Evolutionary conservation across 2,797 vertebrate genomes (phyloP).

Genomic region (Acrossocheilus wenchowensis): DNA sequence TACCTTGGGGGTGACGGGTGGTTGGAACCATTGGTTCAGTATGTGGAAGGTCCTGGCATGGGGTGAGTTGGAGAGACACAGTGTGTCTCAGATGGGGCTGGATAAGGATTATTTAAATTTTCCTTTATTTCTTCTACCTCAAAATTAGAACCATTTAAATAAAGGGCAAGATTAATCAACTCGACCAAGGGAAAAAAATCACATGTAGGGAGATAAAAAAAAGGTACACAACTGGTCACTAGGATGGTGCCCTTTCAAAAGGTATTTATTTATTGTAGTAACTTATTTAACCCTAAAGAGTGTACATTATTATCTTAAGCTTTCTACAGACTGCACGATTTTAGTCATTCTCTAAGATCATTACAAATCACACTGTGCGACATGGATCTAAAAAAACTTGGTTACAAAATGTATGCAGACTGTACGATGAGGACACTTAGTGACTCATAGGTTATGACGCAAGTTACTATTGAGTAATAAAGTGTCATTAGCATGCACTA

Average conservation of each 20-base stretch:
- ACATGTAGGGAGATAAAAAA: neutral
- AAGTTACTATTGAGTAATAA: neutral
- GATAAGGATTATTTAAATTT: too few relatives aligned
- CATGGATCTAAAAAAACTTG: neutral
- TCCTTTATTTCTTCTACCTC: too few relatives aligned
- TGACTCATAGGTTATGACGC: neutral
- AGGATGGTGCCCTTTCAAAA: neutral
- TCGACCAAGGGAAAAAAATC: neutral
- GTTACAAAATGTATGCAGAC: neutral
- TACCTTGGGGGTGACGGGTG: neutral
- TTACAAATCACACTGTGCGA: neutral
- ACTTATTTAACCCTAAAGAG: neutral
- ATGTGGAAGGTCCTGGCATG: too few relatives aligned
- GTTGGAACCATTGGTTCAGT: too few relatives aligned
- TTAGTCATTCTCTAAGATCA: neutral
- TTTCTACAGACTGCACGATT: neutral
- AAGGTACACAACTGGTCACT: neutral
- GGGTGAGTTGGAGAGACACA: too few relatives aligned
- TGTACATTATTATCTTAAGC: neutral
- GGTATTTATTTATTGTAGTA: too few relatives aligned
- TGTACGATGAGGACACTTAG: neutral
- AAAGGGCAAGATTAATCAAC: neutral
- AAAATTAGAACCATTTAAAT: too few relatives aligned
- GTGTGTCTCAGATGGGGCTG: too few relatives aligned
- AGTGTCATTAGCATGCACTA: neutral